A percentile compares a stretch with the other conserved stretches of the same genome.
These are phyloP conservation scores for Antheraea assamensis DNA, from an alignment of 2,888 invertebrate genomes.

Conservation along the genomic window DNA sequence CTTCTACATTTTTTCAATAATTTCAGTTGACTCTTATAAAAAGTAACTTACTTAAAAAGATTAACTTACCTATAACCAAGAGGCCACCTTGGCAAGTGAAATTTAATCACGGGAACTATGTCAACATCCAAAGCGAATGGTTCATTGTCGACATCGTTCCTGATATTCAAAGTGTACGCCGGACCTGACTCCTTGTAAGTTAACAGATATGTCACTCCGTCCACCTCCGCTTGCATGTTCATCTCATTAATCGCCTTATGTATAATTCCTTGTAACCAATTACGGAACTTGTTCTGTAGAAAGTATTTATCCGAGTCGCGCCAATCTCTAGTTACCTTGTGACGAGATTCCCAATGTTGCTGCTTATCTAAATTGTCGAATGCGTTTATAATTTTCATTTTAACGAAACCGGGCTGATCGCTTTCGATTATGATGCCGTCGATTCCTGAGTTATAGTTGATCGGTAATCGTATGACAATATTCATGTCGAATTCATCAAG, in stretches of 20 bases:
- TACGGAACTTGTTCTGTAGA: slow-evolving; percentile 72
- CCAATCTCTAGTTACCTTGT: slow-evolving; percentile 67
- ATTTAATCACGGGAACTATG: slow-evolving; percentile 78
- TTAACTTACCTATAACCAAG: slow-evolving; percentile 55
- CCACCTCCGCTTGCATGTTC: slow-evolving; percentile 50
- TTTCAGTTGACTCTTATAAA: too few species aligned
- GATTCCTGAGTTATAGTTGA: slow-evolving; percentile 55
- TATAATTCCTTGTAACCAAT: slow-evolving; percentile 80
- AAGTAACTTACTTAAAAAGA: too few species aligned
- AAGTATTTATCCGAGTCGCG: slow-evolving; percentile 71
- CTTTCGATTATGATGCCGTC: slow-evolving; percentile 57
- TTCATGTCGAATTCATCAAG: slow-evolving; percentile 85
- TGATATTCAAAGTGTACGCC: slow-evolving; percentile 78
- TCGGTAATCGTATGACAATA: slow-evolving; percentile 79
- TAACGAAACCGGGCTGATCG: slow-evolving; percentile 73
- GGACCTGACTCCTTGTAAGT: slow-evolving; percentile 74
- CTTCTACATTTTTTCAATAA: too few species aligned
- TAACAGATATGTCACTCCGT: slow-evolving; percentile 55
- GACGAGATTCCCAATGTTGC: slow-evolving; percentile 60
- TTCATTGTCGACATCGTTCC: slow-evolving; percentile 43
- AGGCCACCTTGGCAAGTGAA: slow-evolving; percentile 68
- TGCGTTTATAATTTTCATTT: slow-evolving; percentile 58
- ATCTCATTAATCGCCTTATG: slow-evolving; percentile 67
- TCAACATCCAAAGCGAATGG: slow-evolving; percentile 72
- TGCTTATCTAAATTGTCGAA: slow-evolving; percentile 66